Percentiles rank a stretch among this genome's conserved stretches.
These are phyloP conservation scores for Beaufortia kweichowensis DNA, from an alignment of 2,113 vertebrate genomes.

Conservation along the genomic window DNA sequence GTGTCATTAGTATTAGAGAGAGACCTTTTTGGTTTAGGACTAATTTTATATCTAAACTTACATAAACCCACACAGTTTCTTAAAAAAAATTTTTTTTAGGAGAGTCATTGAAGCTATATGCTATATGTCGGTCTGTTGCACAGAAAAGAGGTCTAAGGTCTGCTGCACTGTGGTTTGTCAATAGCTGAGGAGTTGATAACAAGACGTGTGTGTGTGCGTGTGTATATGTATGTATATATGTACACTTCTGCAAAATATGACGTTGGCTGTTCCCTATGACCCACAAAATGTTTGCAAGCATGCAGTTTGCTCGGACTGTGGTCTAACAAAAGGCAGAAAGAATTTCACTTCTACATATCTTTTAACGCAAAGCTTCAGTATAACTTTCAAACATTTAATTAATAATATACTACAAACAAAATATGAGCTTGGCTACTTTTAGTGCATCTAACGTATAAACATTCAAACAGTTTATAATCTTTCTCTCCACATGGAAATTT, in stretches of 20 bases:
- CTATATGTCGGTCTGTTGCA: too few relatives aligned
- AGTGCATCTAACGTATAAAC: too few relatives aligned
- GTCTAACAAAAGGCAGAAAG: not conserved
- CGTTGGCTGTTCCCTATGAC: not conserved
- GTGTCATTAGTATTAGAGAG: conserved; percentile 15
- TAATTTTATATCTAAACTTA: too few relatives aligned
- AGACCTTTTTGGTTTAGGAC: not conserved
- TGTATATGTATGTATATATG: not conserved
- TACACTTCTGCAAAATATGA: not conserved
- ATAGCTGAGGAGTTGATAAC: not conserved
- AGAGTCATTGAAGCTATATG: too few relatives aligned
- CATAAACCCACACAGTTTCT: too few relatives aligned
- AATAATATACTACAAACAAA: too few relatives aligned
- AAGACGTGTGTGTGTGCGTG: too few relatives aligned
- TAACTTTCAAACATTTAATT: too few relatives aligned
- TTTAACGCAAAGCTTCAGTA: too few relatives aligned
- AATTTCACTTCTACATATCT: too few relatives aligned
- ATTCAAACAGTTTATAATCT: not conserved
- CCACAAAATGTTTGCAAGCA: not conserved
- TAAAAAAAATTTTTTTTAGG: too few relatives aligned
- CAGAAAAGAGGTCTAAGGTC: not conserved
- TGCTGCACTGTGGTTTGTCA: not conserved
- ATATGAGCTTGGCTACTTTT: too few relatives aligned
- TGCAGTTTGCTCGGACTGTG: not conserved
- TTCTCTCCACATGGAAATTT: not conserved